These are phyloP conservation scores for Wiebesia pumilae DNA, from an alignment of 1,140 invertebrate genomes.

Conservation along the genomic window DNA sequence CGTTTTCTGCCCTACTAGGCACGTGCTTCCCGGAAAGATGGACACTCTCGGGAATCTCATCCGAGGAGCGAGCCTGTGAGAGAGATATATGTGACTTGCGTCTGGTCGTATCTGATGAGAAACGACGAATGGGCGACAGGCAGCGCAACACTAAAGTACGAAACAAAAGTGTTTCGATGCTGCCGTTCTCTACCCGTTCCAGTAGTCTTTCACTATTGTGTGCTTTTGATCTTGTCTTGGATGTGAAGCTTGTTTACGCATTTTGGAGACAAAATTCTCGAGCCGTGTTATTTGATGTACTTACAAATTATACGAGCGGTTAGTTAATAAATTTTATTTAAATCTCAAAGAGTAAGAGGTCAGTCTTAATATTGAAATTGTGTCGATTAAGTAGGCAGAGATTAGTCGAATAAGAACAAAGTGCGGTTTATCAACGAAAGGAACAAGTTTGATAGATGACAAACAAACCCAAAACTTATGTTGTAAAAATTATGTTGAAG, in stretches of 20 bases:
- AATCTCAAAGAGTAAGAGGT: too few species aligned
- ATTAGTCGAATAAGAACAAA: too few species aligned
- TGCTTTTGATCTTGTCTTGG: background rate
- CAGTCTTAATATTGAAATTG: too few species aligned
- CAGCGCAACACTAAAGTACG: background rate
- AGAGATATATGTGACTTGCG: constrained; percentile 52
- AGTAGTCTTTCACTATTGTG: background rate
- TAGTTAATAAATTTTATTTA: too few species aligned
- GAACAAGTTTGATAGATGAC: too few species aligned
- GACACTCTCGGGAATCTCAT: constrained; percentile 61
- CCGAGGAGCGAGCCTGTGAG: constrained; percentile 57
- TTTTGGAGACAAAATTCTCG: background rate
- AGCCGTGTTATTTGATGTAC: background rate
- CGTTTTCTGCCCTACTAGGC: background rate
- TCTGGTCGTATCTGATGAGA: constrained; percentile 63
- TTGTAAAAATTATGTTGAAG: too few species aligned
- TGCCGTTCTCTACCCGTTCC: background rate
- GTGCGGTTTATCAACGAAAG: too few species aligned
- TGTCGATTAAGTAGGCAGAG: too few species aligned
- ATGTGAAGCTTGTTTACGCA: background rate
- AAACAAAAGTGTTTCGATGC: constrained; percentile 47
- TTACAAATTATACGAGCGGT: too few species aligned
- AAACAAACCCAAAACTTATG: too few species aligned
- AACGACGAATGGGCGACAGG: constrained; percentile 43
- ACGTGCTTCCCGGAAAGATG: constrained; percentile 65